Evolutionary conservation across 2,113 vertebrate species (phyloP).

Genomic region (Myotis davidii): DNA sequence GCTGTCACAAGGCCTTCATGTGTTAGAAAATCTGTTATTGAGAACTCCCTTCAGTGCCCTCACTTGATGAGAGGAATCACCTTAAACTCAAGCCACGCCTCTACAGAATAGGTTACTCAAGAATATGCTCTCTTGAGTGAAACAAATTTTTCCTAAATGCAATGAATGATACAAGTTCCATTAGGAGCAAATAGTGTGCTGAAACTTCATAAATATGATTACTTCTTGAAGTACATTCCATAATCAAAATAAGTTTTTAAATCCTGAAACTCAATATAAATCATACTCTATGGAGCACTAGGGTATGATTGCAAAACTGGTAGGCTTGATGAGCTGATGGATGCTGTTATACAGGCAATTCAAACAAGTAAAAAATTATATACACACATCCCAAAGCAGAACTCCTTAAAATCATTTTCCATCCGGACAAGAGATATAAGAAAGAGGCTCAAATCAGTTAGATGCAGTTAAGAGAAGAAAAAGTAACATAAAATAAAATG

Average conservation of each 20-base stretch:
- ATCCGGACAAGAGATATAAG: background rate
- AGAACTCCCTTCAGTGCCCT: background rate
- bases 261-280: background rate
- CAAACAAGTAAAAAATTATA: slow-evolving; percentile 16
- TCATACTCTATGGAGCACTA: background rate
- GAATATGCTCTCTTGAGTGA: background rate
- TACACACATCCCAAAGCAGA: background rate
- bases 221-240: slow-evolving; percentile 23
- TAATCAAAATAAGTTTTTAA: slow-evolving; percentile 30
- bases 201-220: slow-evolving; percentile 34
- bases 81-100: slow-evolving; percentile 1
- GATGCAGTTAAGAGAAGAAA: background rate
- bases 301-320: background rate
- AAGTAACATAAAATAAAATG: background rate
- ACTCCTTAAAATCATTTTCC: slow-evolving; percentile 29
- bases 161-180: background rate
- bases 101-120: background rate
- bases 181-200: background rate
- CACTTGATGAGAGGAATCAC: background rate
- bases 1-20: background rate
- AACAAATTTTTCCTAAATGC: background rate
- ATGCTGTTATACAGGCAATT: background rate
- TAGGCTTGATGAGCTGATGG: background rate
- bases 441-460: background rate
- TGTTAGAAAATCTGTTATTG: slow-evolving; percentile 11